Evolutionary conservation across 2,888 invertebrate genomes (phyloP).

Genomic region (Stegana nigrithorax): DNA sequence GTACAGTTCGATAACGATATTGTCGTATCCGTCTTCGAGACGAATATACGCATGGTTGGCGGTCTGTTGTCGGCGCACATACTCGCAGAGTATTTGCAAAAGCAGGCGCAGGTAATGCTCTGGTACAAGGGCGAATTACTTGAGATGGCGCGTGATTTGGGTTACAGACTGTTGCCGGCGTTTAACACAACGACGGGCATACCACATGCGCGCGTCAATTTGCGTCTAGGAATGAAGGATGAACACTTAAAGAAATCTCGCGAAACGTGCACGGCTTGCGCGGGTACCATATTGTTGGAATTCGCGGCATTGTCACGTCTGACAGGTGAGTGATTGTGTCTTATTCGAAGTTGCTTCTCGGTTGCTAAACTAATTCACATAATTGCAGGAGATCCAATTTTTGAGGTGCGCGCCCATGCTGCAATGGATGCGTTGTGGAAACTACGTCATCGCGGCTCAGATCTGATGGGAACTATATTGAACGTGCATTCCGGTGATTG

Average conservation of each 20-base stretch:
- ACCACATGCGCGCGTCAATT: slow-evolving; percentile 94
- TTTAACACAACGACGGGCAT: slow-evolving; percentile 98
- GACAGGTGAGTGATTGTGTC: slow-evolving; percentile 71
- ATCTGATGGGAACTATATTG: slow-evolving; percentile 96
- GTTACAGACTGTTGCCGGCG: slow-evolving; percentile 92
- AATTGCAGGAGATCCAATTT: slow-evolving; percentile 79
- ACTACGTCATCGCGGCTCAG: slow-evolving; percentile 86
- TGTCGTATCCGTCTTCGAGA: slow-evolving; percentile 97
- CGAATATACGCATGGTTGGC: slow-evolving; percentile 97
- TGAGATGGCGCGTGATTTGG: slow-evolving; percentile 91
- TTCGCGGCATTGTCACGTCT: slow-evolving; percentile 95
- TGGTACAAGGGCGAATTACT: slow-evolving; percentile 93
- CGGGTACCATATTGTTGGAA: slow-evolving; percentile 97
- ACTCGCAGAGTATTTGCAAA: slow-evolving; percentile 83
- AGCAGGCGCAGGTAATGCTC: slow-evolving; percentile 77
- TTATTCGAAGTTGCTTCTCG: background rate
- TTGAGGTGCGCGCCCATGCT: slow-evolving; percentile 93
- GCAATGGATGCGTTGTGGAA: slow-evolving; percentile 98
- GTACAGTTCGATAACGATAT: slow-evolving; percentile 94
- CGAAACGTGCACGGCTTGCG: slow-evolving; percentile 98
- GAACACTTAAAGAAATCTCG: slow-evolving; percentile 79
- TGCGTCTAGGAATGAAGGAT: slow-evolving; percentile 84
- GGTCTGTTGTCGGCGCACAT: slow-evolving; percentile 94
- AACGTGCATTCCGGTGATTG: slow-evolving; percentile 99
- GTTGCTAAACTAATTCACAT: too few species aligned